phyloP scores from a whole-genome alignment of 2,888 invertebrate species.

The Eupeodes luniger region DNA sequence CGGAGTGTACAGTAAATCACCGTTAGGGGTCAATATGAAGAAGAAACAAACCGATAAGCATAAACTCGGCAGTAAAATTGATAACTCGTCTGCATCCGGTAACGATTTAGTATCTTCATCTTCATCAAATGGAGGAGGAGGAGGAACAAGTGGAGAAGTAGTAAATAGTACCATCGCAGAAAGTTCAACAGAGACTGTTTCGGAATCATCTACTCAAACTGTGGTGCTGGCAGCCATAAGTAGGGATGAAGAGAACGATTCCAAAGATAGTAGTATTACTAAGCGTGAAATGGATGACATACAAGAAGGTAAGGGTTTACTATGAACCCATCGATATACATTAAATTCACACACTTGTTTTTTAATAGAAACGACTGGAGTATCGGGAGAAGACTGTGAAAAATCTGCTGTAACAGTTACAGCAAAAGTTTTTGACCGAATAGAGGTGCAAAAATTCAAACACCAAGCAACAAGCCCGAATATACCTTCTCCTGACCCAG shows the following conservation, averaged over 20 bases:
- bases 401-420: constrained; percentile 59
- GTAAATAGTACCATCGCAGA: constrained; percentile 58
- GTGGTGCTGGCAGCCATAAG: constrained; percentile 71
- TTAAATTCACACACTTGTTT: neutral
- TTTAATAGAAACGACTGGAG: constrained; percentile 64
- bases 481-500: constrained; percentile 80
- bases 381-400: constrained; percentile 69
- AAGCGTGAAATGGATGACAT: constrained; percentile 77
- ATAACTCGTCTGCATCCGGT: constrained; percentile 45
- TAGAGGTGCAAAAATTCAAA: constrained; percentile 84
- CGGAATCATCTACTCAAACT: constrained; percentile 80
- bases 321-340: neutral
- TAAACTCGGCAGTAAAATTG: constrained; percentile 69
- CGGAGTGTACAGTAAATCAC: constrained; percentile 77
- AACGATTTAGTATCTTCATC: constrained; percentile 50
- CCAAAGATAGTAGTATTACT: constrained; percentile 68
- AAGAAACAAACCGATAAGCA: constrained; percentile 72
- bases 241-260: constrained; percentile 68
- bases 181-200: constrained; percentile 78
- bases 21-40: constrained; percentile 71
- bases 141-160: constrained; percentile 31
- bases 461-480: constrained; percentile 84
- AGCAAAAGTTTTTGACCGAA: constrained; percentile 80
- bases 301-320: constrained; percentile 71
- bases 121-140: constrained; percentile 28